Evolutionary conservation across 2,888 invertebrate genomes (phyloP).

Genomic region (Drosophila borborema): DNA sequence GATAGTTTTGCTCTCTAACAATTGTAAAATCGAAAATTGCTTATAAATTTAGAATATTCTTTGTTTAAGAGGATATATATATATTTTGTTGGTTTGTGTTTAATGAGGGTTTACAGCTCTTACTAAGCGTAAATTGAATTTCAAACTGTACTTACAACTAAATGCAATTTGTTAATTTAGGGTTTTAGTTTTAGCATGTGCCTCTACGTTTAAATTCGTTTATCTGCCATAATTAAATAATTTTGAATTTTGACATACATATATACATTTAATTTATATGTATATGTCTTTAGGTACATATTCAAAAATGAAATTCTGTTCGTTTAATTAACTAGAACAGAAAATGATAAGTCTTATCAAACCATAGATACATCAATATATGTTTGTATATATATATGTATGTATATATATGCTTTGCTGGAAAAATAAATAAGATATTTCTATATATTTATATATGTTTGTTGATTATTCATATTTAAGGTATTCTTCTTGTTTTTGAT

Average conservation of each 20-base stretch:
- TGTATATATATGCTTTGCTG: constrained; percentile 13
- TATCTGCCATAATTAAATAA: constrained; percentile 54
- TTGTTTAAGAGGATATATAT: constrained; percentile 10
- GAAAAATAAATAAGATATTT: constrained; percentile 37
- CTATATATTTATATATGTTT: constrained; percentile 5
- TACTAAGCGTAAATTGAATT: constrained; percentile 51
- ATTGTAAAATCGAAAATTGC: constrained; percentile 80
- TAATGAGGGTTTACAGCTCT: constrained; percentile 3
- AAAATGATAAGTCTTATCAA: constrained; percentile 39
- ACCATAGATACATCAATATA: constrained; percentile 7
- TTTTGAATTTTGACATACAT: constrained; percentile 38
- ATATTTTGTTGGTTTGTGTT: constrained; percentile 13
- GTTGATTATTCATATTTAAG: constrained; percentile 19
- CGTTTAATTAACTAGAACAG: constrained; percentile 45
- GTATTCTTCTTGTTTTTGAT: constrained; percentile 1
- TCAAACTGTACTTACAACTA: constrained; percentile 46
- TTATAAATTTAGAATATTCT: constrained; percentile 80
- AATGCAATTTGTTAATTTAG: constrained; percentile 18
- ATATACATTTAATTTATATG: constrained; percentile 9
- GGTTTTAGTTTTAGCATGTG: constrained; percentile 43
- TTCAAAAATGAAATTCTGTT: constrained; percentile 53
- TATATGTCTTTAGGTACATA: constrained; percentile 32
- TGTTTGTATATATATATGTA: constrained; percentile 1
- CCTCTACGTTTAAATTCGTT: constrained; percentile 81
- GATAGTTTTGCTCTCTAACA: constrained; percentile 23